Conservation (phyloP, 2,888 invertebrate species). For the Torymus tubicola region DNA sequence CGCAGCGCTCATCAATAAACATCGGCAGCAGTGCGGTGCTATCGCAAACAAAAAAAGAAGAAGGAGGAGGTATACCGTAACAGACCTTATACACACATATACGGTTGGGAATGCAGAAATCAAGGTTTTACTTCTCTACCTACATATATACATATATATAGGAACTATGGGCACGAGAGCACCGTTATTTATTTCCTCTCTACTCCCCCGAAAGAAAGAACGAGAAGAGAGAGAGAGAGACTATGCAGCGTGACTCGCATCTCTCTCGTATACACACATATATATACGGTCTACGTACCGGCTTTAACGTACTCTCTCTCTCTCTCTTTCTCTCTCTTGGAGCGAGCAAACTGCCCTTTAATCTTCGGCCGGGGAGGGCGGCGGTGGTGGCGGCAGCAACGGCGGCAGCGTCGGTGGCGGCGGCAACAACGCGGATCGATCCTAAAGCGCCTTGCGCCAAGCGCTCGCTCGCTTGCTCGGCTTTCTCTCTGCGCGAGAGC, state of each 20-base stretch:
- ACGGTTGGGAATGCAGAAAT: too few relatives aligned
- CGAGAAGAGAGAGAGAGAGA: neutral
- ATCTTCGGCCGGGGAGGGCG: conserved; percentile 14
- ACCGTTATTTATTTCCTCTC: too few relatives aligned
- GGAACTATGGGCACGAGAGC: neutral
- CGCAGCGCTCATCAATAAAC: too few relatives aligned
- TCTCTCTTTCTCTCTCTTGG: neutral
- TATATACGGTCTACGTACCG: neutral
- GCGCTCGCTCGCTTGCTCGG: neutral
- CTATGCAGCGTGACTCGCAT: conserved; percentile 29
- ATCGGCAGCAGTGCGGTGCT: too few relatives aligned
- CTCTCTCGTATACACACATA: neutral
- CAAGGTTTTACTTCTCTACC: too few relatives aligned
- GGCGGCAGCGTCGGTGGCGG: neutral
- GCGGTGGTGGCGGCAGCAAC: neutral
- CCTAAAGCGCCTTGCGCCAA: neutral
- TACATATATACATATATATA: too few relatives aligned
- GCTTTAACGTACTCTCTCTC: conserved; percentile 11
- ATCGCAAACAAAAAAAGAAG: too few relatives aligned
- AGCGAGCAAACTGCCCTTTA: conserved; percentile 46
- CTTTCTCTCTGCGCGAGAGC: neutral
- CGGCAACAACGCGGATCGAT: conserved; percentile 36
- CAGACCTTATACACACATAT: too few relatives aligned
- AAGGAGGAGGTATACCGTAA: too few relatives aligned
- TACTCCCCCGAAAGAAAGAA: neutral